Percentiles rank a stretch among this genome's conserved stretches.
phyloP scores from a whole-genome alignment of 2,888 invertebrate genomes.

The Machimus atricapillus region DNA sequence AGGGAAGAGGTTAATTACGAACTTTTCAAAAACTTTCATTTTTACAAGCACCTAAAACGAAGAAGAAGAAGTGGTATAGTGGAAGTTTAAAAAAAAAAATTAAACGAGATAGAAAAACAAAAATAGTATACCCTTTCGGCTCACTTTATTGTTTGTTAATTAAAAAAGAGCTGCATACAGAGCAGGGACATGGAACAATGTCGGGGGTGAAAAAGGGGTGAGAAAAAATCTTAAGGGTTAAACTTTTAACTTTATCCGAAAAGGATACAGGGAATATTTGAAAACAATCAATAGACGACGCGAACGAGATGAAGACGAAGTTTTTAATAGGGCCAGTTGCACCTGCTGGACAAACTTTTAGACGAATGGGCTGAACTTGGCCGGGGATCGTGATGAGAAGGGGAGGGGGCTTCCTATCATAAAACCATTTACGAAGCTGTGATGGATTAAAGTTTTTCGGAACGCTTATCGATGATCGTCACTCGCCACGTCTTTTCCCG shows the following conservation, averaged over 20 bases:
- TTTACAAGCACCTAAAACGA: not conserved
- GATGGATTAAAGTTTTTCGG: not conserved
- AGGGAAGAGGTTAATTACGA: not conserved
- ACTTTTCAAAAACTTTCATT: not conserved
- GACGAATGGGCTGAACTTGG: not conserved
- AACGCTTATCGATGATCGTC: not conserved
- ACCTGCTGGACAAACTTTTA: not conserved
- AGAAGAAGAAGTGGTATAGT: not conserved
- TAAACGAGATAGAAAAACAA: not conserved
- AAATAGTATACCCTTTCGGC: not conserved
- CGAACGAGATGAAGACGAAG: not conserved
- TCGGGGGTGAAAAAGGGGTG: not conserved
- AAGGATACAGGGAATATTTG: not conserved
- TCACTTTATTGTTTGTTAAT: not conserved
- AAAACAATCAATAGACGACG: not conserved
- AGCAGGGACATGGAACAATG: not conserved
- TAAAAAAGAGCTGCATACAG: not conserved
- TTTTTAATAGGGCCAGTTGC: not conserved
- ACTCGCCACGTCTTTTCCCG: not conserved
- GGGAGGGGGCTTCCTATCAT: not conserved
- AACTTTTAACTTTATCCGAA: not conserved
- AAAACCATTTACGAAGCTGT: not conserved
- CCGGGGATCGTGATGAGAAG: not conserved
- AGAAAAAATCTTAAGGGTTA: not conserved
- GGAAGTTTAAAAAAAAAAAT: not conserved